Conservation (phyloP, 2,888 invertebrate species). For the Scaptomyza caliginosa region DNA sequence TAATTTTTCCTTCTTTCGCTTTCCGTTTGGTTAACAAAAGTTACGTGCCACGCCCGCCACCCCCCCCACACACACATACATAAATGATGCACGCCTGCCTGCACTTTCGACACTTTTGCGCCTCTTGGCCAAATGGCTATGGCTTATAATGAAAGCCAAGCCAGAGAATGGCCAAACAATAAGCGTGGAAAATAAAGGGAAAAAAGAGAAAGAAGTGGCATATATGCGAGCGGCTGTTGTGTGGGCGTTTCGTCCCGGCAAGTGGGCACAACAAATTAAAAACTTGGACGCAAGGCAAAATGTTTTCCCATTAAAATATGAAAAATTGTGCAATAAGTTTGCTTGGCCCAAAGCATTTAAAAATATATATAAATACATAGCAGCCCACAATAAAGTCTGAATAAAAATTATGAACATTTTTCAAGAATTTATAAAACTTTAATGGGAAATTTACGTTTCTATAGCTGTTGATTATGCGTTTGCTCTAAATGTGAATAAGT, state of each 20-base stretch:
- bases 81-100: slow-evolving; percentile 44
- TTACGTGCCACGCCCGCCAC: slow-evolving; percentile 56
- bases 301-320: slow-evolving; percentile 78
- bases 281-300: slow-evolving; percentile 68
- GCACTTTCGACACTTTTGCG: slow-evolving; percentile 77
- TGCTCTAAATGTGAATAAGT: not conserved
- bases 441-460: not conserved
- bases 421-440: not conserved
- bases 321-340: slow-evolving; percentile 76
- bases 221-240: slow-evolving; percentile 13
- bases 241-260: slow-evolving; percentile 35
- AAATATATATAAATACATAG: slow-evolving; percentile 36
- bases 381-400: slow-evolving; percentile 10
- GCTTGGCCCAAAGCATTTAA: slow-evolving; percentile 44
- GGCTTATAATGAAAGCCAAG: slow-evolving; percentile 72
- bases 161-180: slow-evolving; percentile 46
- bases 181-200: slow-evolving; percentile 54
- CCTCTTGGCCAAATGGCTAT: slow-evolving; percentile 74
- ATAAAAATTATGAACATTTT: not conserved
- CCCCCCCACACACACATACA: slow-evolving; percentile 14
- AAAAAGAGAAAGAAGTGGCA: not conserved
- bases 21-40: slow-evolving; percentile 53
- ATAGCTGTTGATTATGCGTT: not conserved
- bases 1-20: slow-evolving; percentile 27
- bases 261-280: slow-evolving; percentile 75